Percentiles rank a stretch among this genome's conserved stretches.
Conservation (phyloP, 1,140 invertebrate species). For the Philaenus spumarius region DNA sequence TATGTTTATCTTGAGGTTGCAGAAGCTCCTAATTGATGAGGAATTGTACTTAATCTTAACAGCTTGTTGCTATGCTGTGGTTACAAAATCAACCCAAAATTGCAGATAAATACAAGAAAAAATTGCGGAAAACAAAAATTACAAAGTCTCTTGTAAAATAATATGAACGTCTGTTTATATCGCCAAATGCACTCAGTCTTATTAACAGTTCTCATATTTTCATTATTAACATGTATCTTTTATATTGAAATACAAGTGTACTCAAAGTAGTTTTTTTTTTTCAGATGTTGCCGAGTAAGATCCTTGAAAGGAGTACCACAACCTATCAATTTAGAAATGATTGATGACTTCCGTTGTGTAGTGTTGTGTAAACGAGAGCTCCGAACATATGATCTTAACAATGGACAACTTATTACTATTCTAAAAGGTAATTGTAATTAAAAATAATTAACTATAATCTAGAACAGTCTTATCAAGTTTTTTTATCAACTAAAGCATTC, state of each 20-base stretch:
- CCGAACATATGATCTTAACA: conserved; percentile 68
- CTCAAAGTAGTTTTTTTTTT: conserved; percentile 22
- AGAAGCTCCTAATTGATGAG: no score
- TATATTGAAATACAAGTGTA: neutral
- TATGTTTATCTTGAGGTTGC: no score
- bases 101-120: no score
- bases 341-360: conserved; percentile 64
- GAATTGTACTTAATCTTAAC: no score
- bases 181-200: neutral
- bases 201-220: neutral
- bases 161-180: neutral
- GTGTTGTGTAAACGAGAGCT: conserved; percentile 75
- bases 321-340: conserved; percentile 59
- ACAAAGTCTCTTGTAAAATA: no score
- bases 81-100: no score
- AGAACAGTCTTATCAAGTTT: no score
- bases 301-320: conserved; percentile 60
- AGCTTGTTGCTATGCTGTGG: no score
- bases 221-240: no score
- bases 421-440: conserved; percentile 48
- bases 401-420: conserved; percentile 60
- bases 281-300: conserved; percentile 52
- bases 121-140: no score
- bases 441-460: no score
- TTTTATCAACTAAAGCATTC: no score